These are phyloP conservation scores for Drosophila rhopaloa DNA, from an alignment of 1,140 invertebrate genomes.

Conservation along the genomic window DNA sequence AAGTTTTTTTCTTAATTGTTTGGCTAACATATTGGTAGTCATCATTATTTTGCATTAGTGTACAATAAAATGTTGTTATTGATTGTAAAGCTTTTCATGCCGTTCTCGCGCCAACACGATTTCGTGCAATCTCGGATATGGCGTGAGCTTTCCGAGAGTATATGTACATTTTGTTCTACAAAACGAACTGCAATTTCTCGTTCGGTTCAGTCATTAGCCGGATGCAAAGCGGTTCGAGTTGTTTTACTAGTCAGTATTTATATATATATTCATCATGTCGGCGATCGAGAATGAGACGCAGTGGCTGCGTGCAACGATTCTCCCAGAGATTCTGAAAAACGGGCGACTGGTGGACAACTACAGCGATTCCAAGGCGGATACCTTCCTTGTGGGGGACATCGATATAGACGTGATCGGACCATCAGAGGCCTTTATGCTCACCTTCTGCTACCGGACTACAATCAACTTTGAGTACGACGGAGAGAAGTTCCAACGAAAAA, in stretches of 20 bases:
- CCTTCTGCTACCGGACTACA: constrained; percentile 58
- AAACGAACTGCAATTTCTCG: not conserved
- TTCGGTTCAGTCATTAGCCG: constrained; percentile 20
- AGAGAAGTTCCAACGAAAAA: constrained; percentile 17
- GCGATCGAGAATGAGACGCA: constrained; percentile 40
- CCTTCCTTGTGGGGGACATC: constrained; percentile 48
- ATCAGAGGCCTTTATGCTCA: constrained; percentile 75
- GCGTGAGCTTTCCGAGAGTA: not conserved
- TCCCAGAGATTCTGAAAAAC: constrained; percentile 37
- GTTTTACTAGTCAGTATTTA: too few species aligned
- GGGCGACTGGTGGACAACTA: constrained; percentile 56
- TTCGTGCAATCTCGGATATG: constrained; percentile 6
- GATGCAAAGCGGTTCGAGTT: constrained; percentile 8
- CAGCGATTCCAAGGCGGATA: constrained; percentile 9
- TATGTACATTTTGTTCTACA: constrained; percentile 1
- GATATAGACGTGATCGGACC: constrained; percentile 59
- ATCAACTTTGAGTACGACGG: constrained; percentile 53
- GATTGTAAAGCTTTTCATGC: not conserved
- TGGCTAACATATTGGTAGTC: too few species aligned
- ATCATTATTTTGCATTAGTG: not conserved
- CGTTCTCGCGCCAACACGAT: not conserved
- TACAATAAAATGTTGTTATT: not conserved
- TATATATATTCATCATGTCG: constrained; percentile 34
- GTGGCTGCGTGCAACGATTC: constrained; percentile 50
- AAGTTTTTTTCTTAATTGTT: too few species aligned